These are phyloP conservation scores for Napeogenes inachia DNA, from an alignment of 2,888 invertebrate genomes.

Conservation along the genomic window DNA sequence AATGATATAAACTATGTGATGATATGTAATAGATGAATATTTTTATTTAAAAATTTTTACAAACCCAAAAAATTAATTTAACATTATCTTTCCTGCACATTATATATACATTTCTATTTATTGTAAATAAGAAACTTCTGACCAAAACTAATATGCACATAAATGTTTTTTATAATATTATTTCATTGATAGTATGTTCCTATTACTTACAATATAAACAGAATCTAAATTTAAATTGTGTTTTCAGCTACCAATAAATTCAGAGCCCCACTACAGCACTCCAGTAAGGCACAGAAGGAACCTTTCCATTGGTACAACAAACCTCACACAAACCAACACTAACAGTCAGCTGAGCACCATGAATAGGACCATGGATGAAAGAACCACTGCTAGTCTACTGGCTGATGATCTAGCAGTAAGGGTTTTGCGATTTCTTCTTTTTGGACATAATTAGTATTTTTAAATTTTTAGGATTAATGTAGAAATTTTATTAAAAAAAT, in stretches of 20 bases:
- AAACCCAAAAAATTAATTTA: too few relatives aligned
- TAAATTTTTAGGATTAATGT: neutral
- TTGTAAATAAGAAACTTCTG: too few relatives aligned
- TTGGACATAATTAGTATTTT: neutral
- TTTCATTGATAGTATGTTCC: too few relatives aligned
- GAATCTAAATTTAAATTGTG: neutral
- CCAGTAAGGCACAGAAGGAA: conserved; percentile 70
- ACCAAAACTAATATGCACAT: too few relatives aligned
- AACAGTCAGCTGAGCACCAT: conserved; percentile 61
- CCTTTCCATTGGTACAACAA: conserved; percentile 70
- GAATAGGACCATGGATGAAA: conserved; percentile 79
- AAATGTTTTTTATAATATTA: too few relatives aligned
- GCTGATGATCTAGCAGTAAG: conserved; percentile 79
- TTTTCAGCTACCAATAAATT: conserved; percentile 47
- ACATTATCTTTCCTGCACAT: too few relatives aligned
- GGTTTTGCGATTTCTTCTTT: conserved; percentile 9
- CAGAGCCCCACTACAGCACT: conserved; percentile 73
- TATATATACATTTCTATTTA: too few relatives aligned
- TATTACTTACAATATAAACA: neutral
- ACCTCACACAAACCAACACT: conserved; percentile 53
- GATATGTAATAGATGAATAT: too few relatives aligned
- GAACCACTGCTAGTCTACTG: conserved; percentile 75
- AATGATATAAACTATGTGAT: too few relatives aligned
- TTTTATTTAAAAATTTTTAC: too few relatives aligned
- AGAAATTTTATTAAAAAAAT: neutral